Conservation (phyloP, 2,888 invertebrate genomes). For the Sarcophaga caerulescens region DNA sequence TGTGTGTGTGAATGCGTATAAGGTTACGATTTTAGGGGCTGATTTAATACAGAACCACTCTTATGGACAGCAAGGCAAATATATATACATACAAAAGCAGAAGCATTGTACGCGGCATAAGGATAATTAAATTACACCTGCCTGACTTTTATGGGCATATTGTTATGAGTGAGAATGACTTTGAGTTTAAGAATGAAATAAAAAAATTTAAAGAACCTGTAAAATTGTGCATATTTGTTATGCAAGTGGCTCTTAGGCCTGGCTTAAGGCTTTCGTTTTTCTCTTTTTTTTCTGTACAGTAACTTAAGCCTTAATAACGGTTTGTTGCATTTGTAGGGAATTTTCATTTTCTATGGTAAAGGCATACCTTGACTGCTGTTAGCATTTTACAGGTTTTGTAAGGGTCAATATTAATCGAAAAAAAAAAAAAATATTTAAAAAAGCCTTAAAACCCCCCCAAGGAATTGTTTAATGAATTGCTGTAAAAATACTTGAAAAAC, state of each 20-base stretch:
- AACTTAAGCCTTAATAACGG: not conserved
- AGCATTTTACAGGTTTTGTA: not conserved
- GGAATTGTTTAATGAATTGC: slow-evolving; percentile 43
- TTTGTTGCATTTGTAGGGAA: not conserved
- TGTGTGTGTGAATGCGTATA: slow-evolving; percentile 1
- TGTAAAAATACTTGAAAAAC: slow-evolving; percentile 56
- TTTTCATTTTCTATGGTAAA: not conserved
- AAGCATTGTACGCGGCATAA: not conserved
- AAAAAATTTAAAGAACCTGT: slow-evolving; percentile 35
- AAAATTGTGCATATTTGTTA: slow-evolving; percentile 32
- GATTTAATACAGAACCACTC: slow-evolving; percentile 39
- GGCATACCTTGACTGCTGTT: not conserved
- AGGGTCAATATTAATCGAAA: not conserved
- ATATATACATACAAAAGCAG: not conserved
- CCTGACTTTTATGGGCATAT: slow-evolving; percentile 32
- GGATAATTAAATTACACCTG: slow-evolving; percentile 68
- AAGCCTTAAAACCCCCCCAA: not conserved
- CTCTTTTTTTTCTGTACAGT: not conserved
- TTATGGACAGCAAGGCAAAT: not conserved
- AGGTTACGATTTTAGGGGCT: slow-evolving; percentile 65
- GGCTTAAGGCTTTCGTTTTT: slow-evolving; percentile 4
- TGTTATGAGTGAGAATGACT: slow-evolving; percentile 32
- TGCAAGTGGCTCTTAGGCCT: slow-evolving; percentile 1
- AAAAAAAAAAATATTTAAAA: not conserved
- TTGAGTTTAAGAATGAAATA: not conserved